Evolutionary conservation across 2,888 invertebrate genomes (phyloP), one percentile per base, ranked within the genome.

Genomic region (Linnaemya tessellans): DNA sequence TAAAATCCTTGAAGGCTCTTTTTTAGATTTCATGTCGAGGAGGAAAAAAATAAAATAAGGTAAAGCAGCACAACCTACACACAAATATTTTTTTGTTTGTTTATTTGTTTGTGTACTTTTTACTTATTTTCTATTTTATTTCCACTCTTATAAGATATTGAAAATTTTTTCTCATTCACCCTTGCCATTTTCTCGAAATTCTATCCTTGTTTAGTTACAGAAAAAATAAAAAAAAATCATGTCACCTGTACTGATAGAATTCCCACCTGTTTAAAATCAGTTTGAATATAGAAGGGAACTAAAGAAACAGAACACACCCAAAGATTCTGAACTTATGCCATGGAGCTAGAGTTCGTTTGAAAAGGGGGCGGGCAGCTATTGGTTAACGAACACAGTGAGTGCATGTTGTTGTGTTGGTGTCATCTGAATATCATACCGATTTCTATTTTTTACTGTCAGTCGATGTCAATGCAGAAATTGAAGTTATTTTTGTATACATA

Each of bases 1-100:
- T 56, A 79, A 84, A 86, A 86, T 84, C 77, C 86, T 87, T 74
- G 58, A 85, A 88, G 87, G 84, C 86, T 83, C 77, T 84, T 87
- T 80, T 74, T 60, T 77, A 74, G 56, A 70, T 51, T 60, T 70
- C 41, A 46, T 68, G 38, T 51, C 54, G 54, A 25, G 41, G 67
- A 62, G 58, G 73, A n/a, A 75, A 25, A 78, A 49, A 30, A n/a
- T 5, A n/a, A 20, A 38, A 41, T 7, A 41, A 41, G 11, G 41
- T 3, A 13, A 20, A 56, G 15, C 30, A 41, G 41, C 22, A 75
- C 79, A 64, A 80, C 58, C 43, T 73, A 79, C 65, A 84, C 71
- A 84, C 51, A 80, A 68, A 75, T 22, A 54, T 64, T 78, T 81
- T 56, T 75, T 78, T 60, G 10, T 64, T 46, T 54, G 15, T 64